Evolutionary conservation across 2,113 vertebrate genomes (phyloP), one percentile per base, ranked within the genome.

Genomic region (Sarotherodon lohbergeri): DNA sequence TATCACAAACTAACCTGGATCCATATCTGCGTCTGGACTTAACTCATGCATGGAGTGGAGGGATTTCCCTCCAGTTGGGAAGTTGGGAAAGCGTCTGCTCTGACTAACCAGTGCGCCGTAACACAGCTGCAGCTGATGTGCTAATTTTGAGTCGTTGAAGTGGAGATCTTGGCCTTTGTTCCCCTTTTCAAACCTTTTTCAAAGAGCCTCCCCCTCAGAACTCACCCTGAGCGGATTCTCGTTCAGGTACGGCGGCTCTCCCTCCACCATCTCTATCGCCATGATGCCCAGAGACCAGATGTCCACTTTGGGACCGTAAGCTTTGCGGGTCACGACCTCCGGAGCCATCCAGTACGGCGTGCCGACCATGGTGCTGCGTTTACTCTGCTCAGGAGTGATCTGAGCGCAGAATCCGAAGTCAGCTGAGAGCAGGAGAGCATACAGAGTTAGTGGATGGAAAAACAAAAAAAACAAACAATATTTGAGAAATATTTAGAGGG

Each of bases 291-390:
- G 92, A 0, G 98, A 99, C 98, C 98, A 99, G 95, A 99, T 98
- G 90, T 99, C 98, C 92, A 99, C 98, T 90, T 99, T 99, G 84
- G 98, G 98, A 0, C 98, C 98, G 0, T 99, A 99, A 0, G 98
- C 98, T 90, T 99, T 99, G 13, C 98, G 96, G 0, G 98, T 99
- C 91, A 99, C 98, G 73, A 99, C 98, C 80, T 99, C 98, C 0
- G 98, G 98, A 0, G 98, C 98, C 98, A 99, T 99, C 98, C 98
- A 99, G 92, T 99, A 99, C 0, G 98, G 98, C 0, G 98, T 99
- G 27, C 98, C 98, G 24, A 99, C 98, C 98, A 99, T 99, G 66
- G 98, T 99, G 95, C 98, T 99, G 85, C 98, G 97, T 5, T 99
- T 99, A 85, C 98, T 99, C 95, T 99, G 98, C 93, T 99, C 98